Conservation (phyloP, 2,888 invertebrate genomes). For the Mesochorus sp. region DNA sequence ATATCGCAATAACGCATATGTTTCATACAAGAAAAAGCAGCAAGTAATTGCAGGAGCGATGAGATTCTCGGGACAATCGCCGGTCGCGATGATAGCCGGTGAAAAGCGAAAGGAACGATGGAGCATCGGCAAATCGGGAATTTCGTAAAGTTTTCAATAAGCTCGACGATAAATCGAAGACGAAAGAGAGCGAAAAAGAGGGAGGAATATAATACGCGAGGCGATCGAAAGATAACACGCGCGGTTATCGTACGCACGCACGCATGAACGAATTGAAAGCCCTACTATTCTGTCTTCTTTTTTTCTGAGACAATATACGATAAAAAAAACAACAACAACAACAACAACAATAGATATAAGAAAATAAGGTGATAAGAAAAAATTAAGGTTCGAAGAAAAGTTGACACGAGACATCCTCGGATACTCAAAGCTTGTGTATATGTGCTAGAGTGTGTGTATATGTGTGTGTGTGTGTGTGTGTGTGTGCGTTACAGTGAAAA, state of each 20-base stretch:
- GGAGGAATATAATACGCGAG: background rate
- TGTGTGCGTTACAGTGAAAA: slow-evolving; percentile 30
- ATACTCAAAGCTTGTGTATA: slow-evolving; percentile 30
- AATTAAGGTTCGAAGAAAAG: background rate
- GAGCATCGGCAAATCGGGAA: slow-evolving; percentile 1
- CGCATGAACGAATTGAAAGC: no score
- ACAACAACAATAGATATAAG: background rate
- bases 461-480: background rate
- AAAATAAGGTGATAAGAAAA: background rate
- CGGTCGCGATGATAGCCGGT: slow-evolving; percentile 1
- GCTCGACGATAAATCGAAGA: slow-evolving; percentile 8
- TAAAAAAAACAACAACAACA: no score
- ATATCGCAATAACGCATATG: no score
- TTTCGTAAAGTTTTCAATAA: slow-evolving; percentile 28
- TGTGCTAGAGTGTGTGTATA: no score
- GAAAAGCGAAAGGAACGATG: slow-evolving; percentile 2
- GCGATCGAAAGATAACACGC: background rate
- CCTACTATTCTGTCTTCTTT: no score
- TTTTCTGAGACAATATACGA: no score
- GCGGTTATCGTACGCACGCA: no score
- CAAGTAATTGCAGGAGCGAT: slow-evolving; percentile 19
- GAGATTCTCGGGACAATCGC: slow-evolving; percentile 42
- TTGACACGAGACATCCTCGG: background rate
- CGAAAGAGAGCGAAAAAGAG: no score
- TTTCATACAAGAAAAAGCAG: no score